Evolutionary conservation across 2,888 invertebrate genomes (phyloP).

Genomic region (Serrognathus titanus): DNA sequence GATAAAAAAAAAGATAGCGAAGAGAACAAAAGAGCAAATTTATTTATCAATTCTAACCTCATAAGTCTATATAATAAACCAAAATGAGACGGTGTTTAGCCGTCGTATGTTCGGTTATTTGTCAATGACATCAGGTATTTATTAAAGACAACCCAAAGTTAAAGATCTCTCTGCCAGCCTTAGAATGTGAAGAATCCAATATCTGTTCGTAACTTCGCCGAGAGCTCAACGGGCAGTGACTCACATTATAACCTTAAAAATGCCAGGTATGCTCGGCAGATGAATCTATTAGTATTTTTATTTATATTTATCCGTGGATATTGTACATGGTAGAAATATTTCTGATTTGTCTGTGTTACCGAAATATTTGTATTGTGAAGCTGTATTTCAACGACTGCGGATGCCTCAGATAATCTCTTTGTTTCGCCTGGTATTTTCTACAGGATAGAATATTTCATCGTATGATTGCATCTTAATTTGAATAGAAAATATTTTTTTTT

Average conservation of each 20-base stretch:
- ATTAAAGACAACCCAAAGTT: constrained; percentile 46
- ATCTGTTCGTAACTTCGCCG: constrained; percentile 28
- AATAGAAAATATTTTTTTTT: neutral
- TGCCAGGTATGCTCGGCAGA: constrained; percentile 38
- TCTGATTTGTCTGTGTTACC: constrained; percentile 29
- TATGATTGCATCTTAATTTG: constrained; percentile 15
- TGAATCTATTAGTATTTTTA: constrained; percentile 38
- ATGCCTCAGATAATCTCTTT: no score
- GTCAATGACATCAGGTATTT: constrained; percentile 50
- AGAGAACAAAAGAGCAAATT: constrained; percentile 16
- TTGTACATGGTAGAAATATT: constrained; percentile 29
- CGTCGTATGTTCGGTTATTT: constrained; percentile 46
- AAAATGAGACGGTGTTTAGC: constrained; percentile 40
- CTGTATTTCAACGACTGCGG: neutral
- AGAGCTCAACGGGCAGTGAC: constrained; percentile 3
- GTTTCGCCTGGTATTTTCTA: neutral
- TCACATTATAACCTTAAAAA: constrained; percentile 41
- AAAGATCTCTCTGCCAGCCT: constrained; percentile 41
- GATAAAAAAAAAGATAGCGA: neutral
- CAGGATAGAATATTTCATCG: constrained; percentile 6
- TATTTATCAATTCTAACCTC: constrained; percentile 23
- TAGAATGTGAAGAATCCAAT: constrained; percentile 45
- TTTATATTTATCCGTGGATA: constrained; percentile 12
- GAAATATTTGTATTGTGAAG: constrained; percentile 27
- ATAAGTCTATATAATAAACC: constrained; percentile 33